These are phyloP conservation scores for Leptinotarsa juncta DNA, from an alignment of 2,888 invertebrate species.

Conservation along the genomic window DNA sequence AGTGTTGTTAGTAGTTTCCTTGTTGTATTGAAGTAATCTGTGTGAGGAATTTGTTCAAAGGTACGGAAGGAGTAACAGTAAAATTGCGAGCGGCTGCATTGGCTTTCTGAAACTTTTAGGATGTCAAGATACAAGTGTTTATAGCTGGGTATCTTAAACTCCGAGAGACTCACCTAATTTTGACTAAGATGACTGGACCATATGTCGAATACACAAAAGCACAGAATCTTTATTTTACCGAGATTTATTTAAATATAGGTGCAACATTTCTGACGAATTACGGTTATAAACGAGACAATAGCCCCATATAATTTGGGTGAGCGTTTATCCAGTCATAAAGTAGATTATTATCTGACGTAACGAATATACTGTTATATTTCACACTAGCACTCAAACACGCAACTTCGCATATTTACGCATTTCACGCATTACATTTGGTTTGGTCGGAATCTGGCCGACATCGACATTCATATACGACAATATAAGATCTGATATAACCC, in stretches of 20 bases:
- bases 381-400: slow-evolving; percentile 52
- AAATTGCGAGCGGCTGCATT: too few species aligned
- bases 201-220: slow-evolving; percentile 3
- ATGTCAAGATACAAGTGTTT: too few species aligned
- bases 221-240: not conserved
- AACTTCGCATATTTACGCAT: slow-evolving; percentile 34
- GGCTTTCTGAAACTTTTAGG: too few species aligned
- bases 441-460: not conserved
- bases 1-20: too few species aligned
- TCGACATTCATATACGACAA: not conserved
- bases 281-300: slow-evolving; percentile 50
- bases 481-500: not conserved
- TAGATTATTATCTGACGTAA: slow-evolving; percentile 64
- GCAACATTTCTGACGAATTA: slow-evolving; percentile 24
- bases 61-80: too few species aligned
- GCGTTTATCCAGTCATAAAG: slow-evolving; percentile 65
- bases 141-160: too few species aligned
- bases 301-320: slow-evolving; percentile 63
- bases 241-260: slow-evolving; percentile 14
- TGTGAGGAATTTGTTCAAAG: too few species aligned
- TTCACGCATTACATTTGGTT: slow-evolving; percentile 12
- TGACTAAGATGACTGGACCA: too few species aligned
- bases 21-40: too few species aligned
- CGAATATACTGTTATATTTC: slow-evolving; percentile 59
- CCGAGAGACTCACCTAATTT: too few species aligned